Percentiles rank a stretch among this genome's conserved stretches.
Evolutionary conservation across 2,888 invertebrate genomes (phyloP).

Genomic region (Arge pagana): DNA sequence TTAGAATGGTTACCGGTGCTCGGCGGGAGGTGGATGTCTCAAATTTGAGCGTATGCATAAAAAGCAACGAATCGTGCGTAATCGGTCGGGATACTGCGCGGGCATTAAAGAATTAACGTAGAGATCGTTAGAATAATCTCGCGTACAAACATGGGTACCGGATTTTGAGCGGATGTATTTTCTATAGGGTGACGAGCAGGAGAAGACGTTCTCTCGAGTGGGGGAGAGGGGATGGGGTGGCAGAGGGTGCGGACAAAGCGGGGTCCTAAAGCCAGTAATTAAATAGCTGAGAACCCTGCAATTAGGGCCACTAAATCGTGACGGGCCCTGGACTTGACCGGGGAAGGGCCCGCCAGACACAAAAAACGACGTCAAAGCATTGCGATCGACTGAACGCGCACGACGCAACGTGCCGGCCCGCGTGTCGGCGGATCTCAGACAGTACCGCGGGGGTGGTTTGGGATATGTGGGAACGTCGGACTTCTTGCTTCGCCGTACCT

Average conservation of each 20-base stretch:
- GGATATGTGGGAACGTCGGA: slow-evolving; percentile 52
- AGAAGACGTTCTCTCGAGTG: slow-evolving; percentile 33
- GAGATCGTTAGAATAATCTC: too few relatives aligned
- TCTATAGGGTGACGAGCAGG: slow-evolving; percentile 22
- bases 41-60: too few relatives aligned
- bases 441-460: slow-evolving; percentile 54
- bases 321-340: slow-evolving; percentile 64
- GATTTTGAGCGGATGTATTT: slow-evolving; percentile 13
- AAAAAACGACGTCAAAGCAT: slow-evolving; percentile 57
- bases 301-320: slow-evolving; percentile 85
- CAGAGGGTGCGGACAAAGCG: slow-evolving; percentile 35
- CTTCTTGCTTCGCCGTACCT: background rate
- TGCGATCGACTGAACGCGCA: slow-evolving; percentile 44
- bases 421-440: slow-evolving; percentile 33
- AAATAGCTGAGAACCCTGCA: slow-evolving; percentile 82
- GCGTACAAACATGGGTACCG: too few relatives aligned
- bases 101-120: too few relatives aligned
- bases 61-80: too few relatives aligned
- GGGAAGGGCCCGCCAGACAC: slow-evolving; percentile 60
- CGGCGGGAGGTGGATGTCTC: too few relatives aligned
- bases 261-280: slow-evolving; percentile 72
- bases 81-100: too few relatives aligned
- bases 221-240: slow-evolving; percentile 44
- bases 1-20: too few relatives aligned
- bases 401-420: slow-evolving; percentile 26